Base-by-base conservation (phyloP, 2,113 vertebrate genomes). In the Coracopsis vasa region DNA sequence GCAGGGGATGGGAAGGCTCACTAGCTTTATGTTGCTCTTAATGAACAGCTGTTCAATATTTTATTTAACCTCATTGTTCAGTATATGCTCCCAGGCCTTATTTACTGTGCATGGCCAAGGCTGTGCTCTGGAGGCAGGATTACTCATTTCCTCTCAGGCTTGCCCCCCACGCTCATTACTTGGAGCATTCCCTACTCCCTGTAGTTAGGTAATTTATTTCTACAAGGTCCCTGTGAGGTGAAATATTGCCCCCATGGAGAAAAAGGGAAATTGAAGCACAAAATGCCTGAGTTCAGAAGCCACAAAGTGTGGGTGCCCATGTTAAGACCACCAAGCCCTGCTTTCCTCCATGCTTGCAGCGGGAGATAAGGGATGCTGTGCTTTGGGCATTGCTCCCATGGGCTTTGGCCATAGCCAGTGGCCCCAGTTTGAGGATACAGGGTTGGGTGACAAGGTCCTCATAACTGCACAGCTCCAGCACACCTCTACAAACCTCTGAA, bases 31-130 rank as follows among this genome's bases (percentile, higher is more conserved):
- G 39, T 84, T 74, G 77, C 64, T 92, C 39, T 60, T 95, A 95
- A 86, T 80, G 90, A 96, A 86, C 5, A 20, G 64, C 90, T 95
- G 85, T 60, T 96, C 18, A 10, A 45, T 96, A 92, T 96, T 96
- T 93, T 72, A 70, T 93, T 92, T 92, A 88, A 70, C 86, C 39
- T 92, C 45, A 6, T 56, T 94, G 91, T 88, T 95, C 85, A 67
- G 4, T 72, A 13, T 62, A 79, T 86, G 81, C 42, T 85, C 79
- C 35, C 12, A 90, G 85, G 79, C 35, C 58, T 94, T 91, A 77
- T 86, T 96, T 88, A 91, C 54, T 93, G 90, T 12, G 7, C 64
- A 2, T 35, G 50, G 81, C 71, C 54, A 64, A 60, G 85, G 35
- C 67, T 90, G 62, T 1, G 5, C 64, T 94, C 67, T 82, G 88